A percentile compares a stretch with the other conserved stretches of the same genome.
These are phyloP conservation scores for Ophion ventricosus DNA, from an alignment of 2,888 invertebrate species.

Conservation along the genomic window DNA sequence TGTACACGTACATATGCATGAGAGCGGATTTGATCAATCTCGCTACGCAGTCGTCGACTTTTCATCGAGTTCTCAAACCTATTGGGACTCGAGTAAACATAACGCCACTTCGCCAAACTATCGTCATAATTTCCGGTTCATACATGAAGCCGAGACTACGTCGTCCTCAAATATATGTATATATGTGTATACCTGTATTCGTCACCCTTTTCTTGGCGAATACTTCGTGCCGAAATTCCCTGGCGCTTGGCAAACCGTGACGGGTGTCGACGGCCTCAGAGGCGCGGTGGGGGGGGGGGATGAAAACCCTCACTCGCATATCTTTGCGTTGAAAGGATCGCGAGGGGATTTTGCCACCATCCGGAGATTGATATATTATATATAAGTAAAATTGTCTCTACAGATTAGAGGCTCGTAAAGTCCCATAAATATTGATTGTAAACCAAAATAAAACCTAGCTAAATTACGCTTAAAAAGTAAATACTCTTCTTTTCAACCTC, in stretches of 20 bases:
- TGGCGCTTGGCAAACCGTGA: constrained; percentile 12
- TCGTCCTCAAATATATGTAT: constrained; percentile 15
- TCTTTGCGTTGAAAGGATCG: constrained; percentile 32
- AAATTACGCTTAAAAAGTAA: no score
- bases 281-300: not conserved
- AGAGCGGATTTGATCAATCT: constrained; percentile 19
- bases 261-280: constrained; percentile 7
- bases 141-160: constrained; percentile 42
- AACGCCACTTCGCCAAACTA: constrained; percentile 70
- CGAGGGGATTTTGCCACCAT: constrained; percentile 30
- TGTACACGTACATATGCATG: not conserved
- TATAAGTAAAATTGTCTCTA: not conserved
- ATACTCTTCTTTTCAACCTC: no score
- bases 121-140: constrained; percentile 73
- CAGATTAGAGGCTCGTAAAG: not conserved
- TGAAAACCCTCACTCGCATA: constrained; percentile 30
- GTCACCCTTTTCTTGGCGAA: not conserved
- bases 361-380: constrained; percentile 6
- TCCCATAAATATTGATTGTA: not conserved
- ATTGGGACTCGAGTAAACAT: constrained; percentile 68
- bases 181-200: not conserved
- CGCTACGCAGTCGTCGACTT: constrained; percentile 37
- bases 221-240: constrained; percentile 22
- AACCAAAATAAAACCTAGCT: no score
- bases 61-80: constrained; percentile 66